phyloP scores from a whole-genome alignment of 2,888 invertebrate species.

The Oegoconia quadripuncta region DNA sequence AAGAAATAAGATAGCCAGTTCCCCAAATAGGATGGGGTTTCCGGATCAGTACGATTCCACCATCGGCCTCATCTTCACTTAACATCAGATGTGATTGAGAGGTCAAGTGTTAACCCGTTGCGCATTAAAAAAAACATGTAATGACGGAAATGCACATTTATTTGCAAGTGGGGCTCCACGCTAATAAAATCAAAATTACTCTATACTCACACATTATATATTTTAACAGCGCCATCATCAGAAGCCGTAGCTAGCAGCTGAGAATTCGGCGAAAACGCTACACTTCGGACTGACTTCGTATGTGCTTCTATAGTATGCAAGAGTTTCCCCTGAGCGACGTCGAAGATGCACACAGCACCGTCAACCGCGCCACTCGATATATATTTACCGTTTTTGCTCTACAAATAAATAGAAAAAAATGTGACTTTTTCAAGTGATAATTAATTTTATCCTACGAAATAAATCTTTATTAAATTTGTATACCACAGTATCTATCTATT shows the following conservation, averaged over 20 bases:
- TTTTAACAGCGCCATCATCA: conserved; percentile 95
- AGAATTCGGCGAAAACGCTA: conserved; percentile 96
- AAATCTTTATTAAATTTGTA: too few species aligned
- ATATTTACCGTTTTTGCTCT: conserved; percentile 96
- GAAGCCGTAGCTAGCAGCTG: conserved; percentile 93
- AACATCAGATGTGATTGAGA: too few species aligned
- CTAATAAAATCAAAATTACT: conserved; percentile 10
- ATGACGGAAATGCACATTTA: too few species aligned
- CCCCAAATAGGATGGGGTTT: too few species aligned
- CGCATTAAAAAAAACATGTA: too few species aligned
- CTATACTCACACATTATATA: conserved; percentile 92
- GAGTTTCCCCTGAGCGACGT: conserved; percentile 90
- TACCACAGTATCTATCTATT: too few species aligned
- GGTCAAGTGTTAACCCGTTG: too few species aligned
- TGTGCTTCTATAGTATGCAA: conserved; percentile 96
- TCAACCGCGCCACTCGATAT: conserved; percentile 96
- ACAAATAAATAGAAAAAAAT: conserved; percentile 18
- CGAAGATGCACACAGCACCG: conserved; percentile 95
- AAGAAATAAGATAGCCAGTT: too few species aligned
- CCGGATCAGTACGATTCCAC: too few species aligned
- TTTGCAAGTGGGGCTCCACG: too few species aligned
- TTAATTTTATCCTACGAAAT: not conserved
- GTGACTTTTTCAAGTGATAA: not conserved
- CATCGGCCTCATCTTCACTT: too few species aligned
- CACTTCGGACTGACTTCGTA: conserved; percentile 92